Base-by-base conservation (phyloP, 1,140 invertebrate genomes). In the Euura lappo region DNA sequence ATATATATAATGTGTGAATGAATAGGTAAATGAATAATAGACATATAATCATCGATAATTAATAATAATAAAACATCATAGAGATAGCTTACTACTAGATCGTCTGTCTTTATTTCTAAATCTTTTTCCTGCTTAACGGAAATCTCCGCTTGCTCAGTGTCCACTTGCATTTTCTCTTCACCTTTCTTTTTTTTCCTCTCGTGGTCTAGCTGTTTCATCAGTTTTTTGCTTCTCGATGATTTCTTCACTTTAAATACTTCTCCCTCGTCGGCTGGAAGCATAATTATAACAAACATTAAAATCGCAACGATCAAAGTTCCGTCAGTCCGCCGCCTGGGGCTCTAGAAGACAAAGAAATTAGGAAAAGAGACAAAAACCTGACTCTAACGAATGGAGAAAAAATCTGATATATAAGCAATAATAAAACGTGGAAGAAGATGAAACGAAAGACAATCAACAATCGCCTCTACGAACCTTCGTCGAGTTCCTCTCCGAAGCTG, bases 211-310 rank as follows among this genome's bases (percentile, higher is more conserved):
- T 95, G 92, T 83, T 95, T 95, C 86, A 94, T 93, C 70, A 98
- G 91, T 85, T 95, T 93, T 85, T 96, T 95, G 87, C 96, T 97
- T 77, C 97, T 94, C 10, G 94, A 96, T 7, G 97, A 98, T 87
- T 98, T 98, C 85, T 97, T 98, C 47, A 98, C 94, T 91, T 97
- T 94, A 87, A 98, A 98, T 60, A 96, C 92, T 88, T 97, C 96
- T 28, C 91, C 93, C 81, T 96, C 95, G 80, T 95, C 95, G 80
- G 93, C 94, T 90, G 87, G 81, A 88, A 86, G 78, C 72, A 0
- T 60, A 11, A 60, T 28, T 28, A 28, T 28, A 28, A 28, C 28
- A 28, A 28, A 28, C 0, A 28, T 28, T 28, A 28, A 28, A 28
- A 28, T 28, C 28, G 28, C 28, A 28, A 28, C 28, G 28, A 28